Evolutionary conservation across 2,113 vertebrate genomes (phyloP), one percentile per base, ranked within the genome.

Genomic region (Salvator merianae): DNA sequence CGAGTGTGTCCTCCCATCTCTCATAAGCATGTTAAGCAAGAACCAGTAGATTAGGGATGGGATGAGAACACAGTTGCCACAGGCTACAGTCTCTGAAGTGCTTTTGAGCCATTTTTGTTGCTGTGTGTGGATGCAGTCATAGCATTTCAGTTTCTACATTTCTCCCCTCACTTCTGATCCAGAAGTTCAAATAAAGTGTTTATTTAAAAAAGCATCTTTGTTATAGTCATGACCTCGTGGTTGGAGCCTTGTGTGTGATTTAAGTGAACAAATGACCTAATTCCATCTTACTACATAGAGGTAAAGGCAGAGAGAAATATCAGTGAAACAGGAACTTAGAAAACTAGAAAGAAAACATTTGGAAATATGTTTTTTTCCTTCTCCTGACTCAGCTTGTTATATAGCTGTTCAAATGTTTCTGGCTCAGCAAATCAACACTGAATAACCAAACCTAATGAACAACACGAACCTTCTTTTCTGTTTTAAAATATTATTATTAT

Each of bases 381-480:
- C 82, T 91, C 84, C 63, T 5, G 77, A 38, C 47, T 28, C 0
- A 0, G 80, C 3, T 50, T 77, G 77, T 38, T 8, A 55, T 55
- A 18, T 38, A 36, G 32, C 36, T 43, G 20, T 65, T 83, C 26
- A 73, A 63, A 63, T 8, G 9, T 65, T 93, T 83, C 28, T 50
- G 34, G 22, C 5, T 69, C n/a, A 55, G 18, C 40, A 20, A 65
- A 63, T 63, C 22, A 63, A 63, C 22, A 36, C 3, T 38, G 34
- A 32, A 65, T 88, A 82, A 59, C 10, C 74, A 65, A 47, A 47
- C 43, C 43, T 47, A 47, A 47, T 47, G 43, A 47, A 47, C 43
- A 47, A 47, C 43, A 47, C 43, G 6, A 47, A 9, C 43, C 10
- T 47, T 47, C 43, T 47, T 47, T 47, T 7, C 78, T 78, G 1